A percentile compares a stretch with the other conserved stretches of the same genome.
phyloP scores from a whole-genome alignment of 2,797 vertebrate species.

The Sparidentex hasta region DNA sequence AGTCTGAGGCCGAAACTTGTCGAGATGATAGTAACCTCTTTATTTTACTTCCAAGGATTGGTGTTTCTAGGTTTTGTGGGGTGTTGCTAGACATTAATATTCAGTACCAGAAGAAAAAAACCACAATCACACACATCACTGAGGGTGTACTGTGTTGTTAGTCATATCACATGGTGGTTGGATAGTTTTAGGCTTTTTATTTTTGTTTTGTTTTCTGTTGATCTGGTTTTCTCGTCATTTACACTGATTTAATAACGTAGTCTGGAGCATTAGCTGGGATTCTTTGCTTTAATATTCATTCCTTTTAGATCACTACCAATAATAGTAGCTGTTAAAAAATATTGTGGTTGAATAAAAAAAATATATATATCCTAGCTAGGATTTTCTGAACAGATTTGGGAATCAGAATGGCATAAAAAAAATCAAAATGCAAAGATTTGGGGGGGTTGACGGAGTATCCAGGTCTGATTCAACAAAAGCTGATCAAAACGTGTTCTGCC shows the following conservation, averaged over 20 bases:
- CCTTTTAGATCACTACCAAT: conserved; percentile 81
- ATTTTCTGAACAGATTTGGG: conserved; percentile 59
- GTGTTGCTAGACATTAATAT: conserved; percentile 79
- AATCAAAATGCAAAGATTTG: conserved; percentile 44
- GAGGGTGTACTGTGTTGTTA: conserved; percentile 74
- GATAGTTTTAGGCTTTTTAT: conserved; percentile 68
- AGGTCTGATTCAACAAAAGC: conserved; percentile 46
- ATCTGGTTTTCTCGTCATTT: conserved; percentile 82
- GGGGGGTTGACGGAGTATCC: conserved; percentile 46
- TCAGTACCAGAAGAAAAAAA: conserved; percentile 66
- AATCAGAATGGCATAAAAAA: conserved; percentile 50
- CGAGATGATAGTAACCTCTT: conserved; percentile 65
- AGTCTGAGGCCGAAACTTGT: conserved; percentile 66
- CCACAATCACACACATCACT: conserved; percentile 74
- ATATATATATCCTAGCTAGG: conserved; percentile 59
- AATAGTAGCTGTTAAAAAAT: conserved; percentile 70
- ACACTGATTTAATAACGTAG: conserved; percentile 82
- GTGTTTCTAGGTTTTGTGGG: conserved; percentile 81
- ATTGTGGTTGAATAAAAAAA: conserved; percentile 64
- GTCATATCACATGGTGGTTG: conserved; percentile 78
- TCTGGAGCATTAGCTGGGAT: conserved; percentile 77
- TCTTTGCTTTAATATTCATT: conserved; percentile 80
- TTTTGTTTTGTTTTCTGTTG: conserved; percentile 75
- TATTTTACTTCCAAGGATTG: conserved; percentile 70
- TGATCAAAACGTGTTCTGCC: conserved; percentile 45